These are phyloP conservation scores for Drosophila affinis DNA, from an alignment of 2,888 invertebrate genomes.

Conservation along the genomic window DNA sequence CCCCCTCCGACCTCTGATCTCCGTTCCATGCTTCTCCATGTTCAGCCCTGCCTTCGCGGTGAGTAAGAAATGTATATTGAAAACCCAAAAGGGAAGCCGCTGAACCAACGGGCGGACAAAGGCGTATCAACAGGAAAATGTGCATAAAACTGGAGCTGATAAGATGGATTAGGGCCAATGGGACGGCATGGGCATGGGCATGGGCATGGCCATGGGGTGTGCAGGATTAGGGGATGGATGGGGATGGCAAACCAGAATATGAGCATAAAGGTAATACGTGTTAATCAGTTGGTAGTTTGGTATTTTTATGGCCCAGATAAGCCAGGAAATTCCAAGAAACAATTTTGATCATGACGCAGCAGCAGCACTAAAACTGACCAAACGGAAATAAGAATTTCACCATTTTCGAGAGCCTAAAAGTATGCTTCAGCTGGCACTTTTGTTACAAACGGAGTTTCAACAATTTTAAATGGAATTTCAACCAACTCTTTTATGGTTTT, in stretches of 20 bases:
- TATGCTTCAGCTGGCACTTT: slow-evolving; percentile 4
- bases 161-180: slow-evolving; percentile 60
- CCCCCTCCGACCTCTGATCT: slow-evolving; percentile 1
- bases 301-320: slow-evolving; percentile 59
- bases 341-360: neutral
- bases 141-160: slow-evolving; percentile 71
- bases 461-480: neutral
- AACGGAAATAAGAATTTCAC: slow-evolving; percentile 28
- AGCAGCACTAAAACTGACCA: slow-evolving; percentile 11
- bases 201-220: neutral
- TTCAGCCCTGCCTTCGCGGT: slow-evolving; percentile 27
- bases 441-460: neutral
- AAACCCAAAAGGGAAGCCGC: slow-evolving; percentile 48
- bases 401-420: slow-evolving; percentile 23
- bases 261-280: neutral
- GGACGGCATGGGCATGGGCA: neutral
- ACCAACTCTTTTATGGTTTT: neutral
- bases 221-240: slow-evolving; percentile 1
- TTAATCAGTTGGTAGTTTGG: slow-evolving; percentile 63
- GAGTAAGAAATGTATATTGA: slow-evolving; percentile 29
- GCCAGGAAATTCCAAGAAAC: slow-evolving; percentile 45
- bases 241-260: slow-evolving; percentile 35
- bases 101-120: slow-evolving; percentile 46
- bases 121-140: slow-evolving; percentile 70
- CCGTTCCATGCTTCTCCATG: slow-evolving; percentile 2